Conservation (phyloP, 2,888 invertebrate species). For the Clanis bilineata region DNA sequence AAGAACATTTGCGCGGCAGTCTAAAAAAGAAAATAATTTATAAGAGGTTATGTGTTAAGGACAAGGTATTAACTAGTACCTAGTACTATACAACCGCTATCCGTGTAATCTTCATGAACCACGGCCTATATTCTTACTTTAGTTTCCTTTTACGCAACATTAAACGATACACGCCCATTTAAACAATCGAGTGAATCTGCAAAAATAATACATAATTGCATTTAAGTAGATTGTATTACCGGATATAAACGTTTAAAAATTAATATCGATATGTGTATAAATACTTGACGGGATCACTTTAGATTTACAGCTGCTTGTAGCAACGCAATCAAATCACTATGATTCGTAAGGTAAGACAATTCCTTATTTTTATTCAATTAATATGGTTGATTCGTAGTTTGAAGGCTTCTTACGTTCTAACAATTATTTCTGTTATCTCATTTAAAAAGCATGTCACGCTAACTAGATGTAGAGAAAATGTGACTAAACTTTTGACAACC, state of each 20-base stretch:
- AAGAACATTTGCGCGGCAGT: no score
- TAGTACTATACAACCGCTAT: no score
- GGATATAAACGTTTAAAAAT: slow-evolving; percentile 51
- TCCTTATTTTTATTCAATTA: not conserved
- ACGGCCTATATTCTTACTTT: slow-evolving; percentile 23
- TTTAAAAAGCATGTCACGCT: not conserved
- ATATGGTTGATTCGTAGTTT: not conserved
- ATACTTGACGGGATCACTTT: slow-evolving; percentile 45
- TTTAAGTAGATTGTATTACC: slow-evolving; percentile 37
- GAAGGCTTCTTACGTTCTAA: not conserved
- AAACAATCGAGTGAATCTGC: slow-evolving; percentile 38
- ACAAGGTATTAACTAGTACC: not conserved
- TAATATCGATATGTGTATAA: slow-evolving; percentile 54
- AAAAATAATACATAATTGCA: slow-evolving; percentile 43
- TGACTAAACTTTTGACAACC: no score
- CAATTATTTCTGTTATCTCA: not conserved
- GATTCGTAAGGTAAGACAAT: slow-evolving; percentile 59
- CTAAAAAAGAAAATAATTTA: no score
- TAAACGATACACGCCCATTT: slow-evolving; percentile 42
- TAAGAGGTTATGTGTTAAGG: no score
- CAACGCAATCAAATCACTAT: slow-evolving; percentile 52
- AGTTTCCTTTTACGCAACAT: slow-evolving; percentile 34
- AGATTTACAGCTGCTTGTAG: slow-evolving; percentile 42
- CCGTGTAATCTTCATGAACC: slow-evolving; percentile 14
- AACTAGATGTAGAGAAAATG: not conserved